These are phyloP conservation scores for Biston stratarius DNA, from an alignment of 2,888 invertebrate species.

Conservation along the genomic window DNA sequence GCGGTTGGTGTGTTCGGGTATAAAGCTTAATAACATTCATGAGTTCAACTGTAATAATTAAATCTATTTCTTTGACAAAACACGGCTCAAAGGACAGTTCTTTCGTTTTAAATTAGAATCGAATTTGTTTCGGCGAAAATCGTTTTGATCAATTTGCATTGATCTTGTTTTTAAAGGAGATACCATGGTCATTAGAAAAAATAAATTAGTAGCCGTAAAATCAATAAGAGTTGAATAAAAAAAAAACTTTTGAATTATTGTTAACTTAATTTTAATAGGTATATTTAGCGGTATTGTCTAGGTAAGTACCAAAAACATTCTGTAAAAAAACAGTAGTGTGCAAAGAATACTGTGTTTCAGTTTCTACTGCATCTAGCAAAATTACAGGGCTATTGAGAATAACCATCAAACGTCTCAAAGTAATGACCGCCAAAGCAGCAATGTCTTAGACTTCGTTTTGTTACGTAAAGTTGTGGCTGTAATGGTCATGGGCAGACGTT, in stretches of 20 bases:
- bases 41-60: background rate
- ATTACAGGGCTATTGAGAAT: too few species aligned
- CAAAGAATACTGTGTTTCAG: too few species aligned
- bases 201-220: background rate
- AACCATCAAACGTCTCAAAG: too few species aligned
- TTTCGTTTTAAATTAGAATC: conserved; percentile 1
- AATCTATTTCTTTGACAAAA: conserved; percentile 6
- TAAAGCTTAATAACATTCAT: conserved; percentile 3
- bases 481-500: too few species aligned
- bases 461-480: too few species aligned
- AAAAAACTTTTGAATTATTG: background rate
- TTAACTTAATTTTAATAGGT: too few species aligned
- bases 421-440: too few species aligned
- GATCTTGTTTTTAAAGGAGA: background rate
- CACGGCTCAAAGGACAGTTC: background rate
- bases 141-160: conserved; percentile 4
- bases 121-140: conserved; percentile 1
- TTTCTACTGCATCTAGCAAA: too few species aligned
- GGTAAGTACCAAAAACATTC: too few species aligned
- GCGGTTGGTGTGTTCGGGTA: background rate
- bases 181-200: background rate
- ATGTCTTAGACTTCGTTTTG: too few species aligned
- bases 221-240: background rate
- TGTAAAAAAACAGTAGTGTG: too few species aligned
- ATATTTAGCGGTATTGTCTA: too few species aligned